These are phyloP conservation scores for Nasonia giraulti DNA, from an alignment of 1,140 invertebrate species.

Conservation along the genomic window DNA sequence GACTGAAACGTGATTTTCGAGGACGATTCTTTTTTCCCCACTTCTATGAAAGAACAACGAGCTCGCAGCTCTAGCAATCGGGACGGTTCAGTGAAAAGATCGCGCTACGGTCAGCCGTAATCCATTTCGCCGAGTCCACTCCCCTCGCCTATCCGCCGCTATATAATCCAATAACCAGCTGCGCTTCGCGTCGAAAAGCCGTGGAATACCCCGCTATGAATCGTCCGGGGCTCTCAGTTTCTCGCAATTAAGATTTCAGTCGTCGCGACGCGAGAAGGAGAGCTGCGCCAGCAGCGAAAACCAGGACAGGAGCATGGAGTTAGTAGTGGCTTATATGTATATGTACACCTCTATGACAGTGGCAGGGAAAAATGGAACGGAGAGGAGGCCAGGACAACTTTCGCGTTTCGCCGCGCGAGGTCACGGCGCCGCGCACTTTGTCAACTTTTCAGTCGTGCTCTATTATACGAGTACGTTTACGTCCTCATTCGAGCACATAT, in stretches of 20 bases:
- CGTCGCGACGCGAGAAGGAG: not conserved
- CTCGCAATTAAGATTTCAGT: constrained; percentile 32
- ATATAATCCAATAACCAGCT: not conserved
- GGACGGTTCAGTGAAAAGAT: not conserved
- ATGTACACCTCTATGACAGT: too few relatives aligned
- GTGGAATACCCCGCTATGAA: not conserved
- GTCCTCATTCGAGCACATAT: too few relatives aligned
- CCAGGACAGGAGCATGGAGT: not conserved
- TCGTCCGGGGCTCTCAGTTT: not conserved
- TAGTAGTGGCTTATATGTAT: not conserved
- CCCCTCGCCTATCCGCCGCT: not conserved
- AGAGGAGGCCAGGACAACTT: not conserved
- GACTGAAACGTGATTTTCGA: not conserved
- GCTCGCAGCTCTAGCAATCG: not conserved
- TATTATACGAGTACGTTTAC: not conserved
- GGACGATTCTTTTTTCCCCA: not conserved
- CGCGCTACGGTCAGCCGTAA: not conserved
- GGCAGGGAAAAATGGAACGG: not conserved
- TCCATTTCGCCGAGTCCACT: not conserved
- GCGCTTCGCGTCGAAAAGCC: not conserved
- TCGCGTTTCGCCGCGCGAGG: not conserved
- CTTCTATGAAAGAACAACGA: not conserved
- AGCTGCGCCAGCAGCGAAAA: constrained; percentile 1
- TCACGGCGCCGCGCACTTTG: constrained; percentile 28
- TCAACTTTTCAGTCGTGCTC: constrained; percentile 18